These are phyloP conservation scores for Colletes gigas DNA, from an alignment of 1,140 invertebrate species.

Conservation along the genomic window DNA sequence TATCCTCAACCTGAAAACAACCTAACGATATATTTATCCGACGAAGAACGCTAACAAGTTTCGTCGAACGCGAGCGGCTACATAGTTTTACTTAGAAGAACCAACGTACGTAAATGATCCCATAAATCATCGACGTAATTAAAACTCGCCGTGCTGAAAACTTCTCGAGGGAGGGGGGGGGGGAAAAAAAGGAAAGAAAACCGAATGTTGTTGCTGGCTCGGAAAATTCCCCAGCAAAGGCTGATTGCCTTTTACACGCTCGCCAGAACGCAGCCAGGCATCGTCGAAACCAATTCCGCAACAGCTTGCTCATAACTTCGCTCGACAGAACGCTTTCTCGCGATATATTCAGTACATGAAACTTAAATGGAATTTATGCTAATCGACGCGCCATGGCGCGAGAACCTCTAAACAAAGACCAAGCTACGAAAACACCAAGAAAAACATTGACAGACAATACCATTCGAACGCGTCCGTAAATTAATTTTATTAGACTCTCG, in stretches of 20 bases:
- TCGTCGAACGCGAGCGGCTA: not conserved
- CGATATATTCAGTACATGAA: constrained; percentile 62
- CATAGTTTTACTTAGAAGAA: not conserved
- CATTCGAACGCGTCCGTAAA: too few relatives aligned
- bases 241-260: constrained; percentile 44
- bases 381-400: constrained; percentile 43
- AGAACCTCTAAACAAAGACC: constrained; percentile 4
- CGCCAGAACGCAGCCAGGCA: constrained; percentile 24
- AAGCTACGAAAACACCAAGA: constrained; percentile 16
- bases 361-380: constrained; percentile 67
- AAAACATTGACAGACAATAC: constrained; percentile 20
- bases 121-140: constrained; percentile 26
- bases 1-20: not conserved
- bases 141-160: constrained; percentile 2
- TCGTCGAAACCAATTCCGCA: constrained; percentile 60
- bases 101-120: not conserved
- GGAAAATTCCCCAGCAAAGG: constrained; percentile 41
- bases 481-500: too few relatives aligned
- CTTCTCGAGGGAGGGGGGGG: not conserved
- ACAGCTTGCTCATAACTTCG: constrained; percentile 63
- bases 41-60: not conserved
- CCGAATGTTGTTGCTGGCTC: constrained; percentile 31
- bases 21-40: constrained; percentile 1
- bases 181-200: not conserved
- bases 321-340: constrained; percentile 29